phyloP scores from a whole-genome alignment of 2,113 vertebrate genomes.

The Gorsachius goisagi region DNA sequence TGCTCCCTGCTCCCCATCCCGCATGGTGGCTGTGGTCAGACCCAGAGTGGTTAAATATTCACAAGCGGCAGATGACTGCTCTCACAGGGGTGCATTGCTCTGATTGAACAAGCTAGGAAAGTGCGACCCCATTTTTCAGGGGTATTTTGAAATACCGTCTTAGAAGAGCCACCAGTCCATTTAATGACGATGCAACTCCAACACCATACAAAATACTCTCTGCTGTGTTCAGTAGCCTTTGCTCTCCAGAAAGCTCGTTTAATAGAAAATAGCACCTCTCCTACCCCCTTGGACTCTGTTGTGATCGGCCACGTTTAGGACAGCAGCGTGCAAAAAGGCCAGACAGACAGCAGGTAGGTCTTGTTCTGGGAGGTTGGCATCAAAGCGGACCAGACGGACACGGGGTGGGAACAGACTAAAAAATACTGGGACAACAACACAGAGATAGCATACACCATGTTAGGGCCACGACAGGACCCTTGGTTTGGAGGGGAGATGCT shows the following conservation, averaged over 20 bases:
- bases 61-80: rapidly evolving
- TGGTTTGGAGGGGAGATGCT: not conserved
- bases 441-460: slow-evolving; percentile 42
- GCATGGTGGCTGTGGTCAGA: not conserved
- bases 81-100: not conserved
- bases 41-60: not conserved
- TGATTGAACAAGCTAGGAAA: not conserved
- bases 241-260: not conserved
- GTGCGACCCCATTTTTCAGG: not conserved
- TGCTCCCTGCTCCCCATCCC: not conserved
- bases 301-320: slow-evolving; percentile 45
- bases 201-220: not conserved
- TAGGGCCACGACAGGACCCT: not conserved
- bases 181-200: not conserved
- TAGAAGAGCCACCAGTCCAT: not conserved
- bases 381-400: slow-evolving; percentile 56
- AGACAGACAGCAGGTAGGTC: slow-evolving; percentile 57
- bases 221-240: not conserved
- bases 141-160: not conserved
- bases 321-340: slow-evolving; percentile 50
- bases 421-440: slow-evolving; percentile 65
- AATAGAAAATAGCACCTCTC: slow-evolving; percentile 58
- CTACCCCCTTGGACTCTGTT: slow-evolving; percentile 53
- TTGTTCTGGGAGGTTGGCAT: slow-evolving; percentile 44
- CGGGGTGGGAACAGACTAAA: slow-evolving; percentile 57